phyloP scores from a whole-genome alignment of 1,140 invertebrate genomes.

The Drosophila novamexicana region DNA sequence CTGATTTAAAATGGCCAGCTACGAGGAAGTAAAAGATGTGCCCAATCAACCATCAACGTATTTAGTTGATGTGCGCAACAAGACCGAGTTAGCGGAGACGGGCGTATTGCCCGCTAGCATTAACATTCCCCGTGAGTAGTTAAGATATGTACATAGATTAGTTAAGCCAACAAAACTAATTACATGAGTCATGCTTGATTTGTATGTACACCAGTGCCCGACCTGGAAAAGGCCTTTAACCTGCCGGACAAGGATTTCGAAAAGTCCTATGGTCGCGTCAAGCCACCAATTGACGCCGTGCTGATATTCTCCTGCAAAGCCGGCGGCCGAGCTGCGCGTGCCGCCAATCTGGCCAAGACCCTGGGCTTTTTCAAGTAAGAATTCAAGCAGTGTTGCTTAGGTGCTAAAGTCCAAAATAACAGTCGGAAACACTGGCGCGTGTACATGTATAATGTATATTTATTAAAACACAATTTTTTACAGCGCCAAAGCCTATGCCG shows the following conservation, averaged over 20 bases:
- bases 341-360: conserved; percentile 85
- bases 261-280: conserved; percentile 84
- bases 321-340: conserved; percentile 85
- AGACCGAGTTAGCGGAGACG: conserved; percentile 87
- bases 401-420: too few species aligned
- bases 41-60: conserved; percentile 83
- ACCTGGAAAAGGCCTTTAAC: conserved; percentile 84
- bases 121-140: conserved; percentile 88
- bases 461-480: conserved; percentile 77
- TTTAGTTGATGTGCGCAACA: conserved; percentile 89
- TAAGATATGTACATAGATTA: conserved; percentile 20
- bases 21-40: conserved; percentile 85
- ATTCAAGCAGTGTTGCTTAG: too few species aligned
- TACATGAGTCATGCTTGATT: neutral
- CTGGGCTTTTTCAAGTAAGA: conserved; percentile 85
- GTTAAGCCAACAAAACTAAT: neutral
- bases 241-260: conserved; percentile 85
- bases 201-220: conserved; percentile 81
- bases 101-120: conserved; percentile 89
- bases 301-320: conserved; percentile 86
- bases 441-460: conserved; percentile 41
- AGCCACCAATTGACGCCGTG: conserved; percentile 84
- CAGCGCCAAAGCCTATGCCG: conserved; percentile 94
- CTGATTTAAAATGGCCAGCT: conserved; percentile 82
- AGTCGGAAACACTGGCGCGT: neutral